Evolutionary conservation across 2,888 invertebrate genomes (phyloP).

Genomic region (Lasioglossum morio): DNA sequence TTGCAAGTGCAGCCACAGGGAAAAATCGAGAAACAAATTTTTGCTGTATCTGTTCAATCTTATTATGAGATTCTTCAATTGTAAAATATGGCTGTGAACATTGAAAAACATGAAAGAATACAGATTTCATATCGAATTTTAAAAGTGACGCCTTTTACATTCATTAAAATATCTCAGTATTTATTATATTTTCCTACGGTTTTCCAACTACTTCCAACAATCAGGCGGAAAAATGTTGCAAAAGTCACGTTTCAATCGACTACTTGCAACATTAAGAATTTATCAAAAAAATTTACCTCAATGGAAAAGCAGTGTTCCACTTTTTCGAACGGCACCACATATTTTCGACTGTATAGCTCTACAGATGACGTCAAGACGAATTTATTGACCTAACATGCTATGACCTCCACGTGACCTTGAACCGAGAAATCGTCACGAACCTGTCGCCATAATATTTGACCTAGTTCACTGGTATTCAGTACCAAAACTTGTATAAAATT

Average conservation of each 20-base stretch:
- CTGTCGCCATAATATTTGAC: not conserved
- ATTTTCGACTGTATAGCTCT: not conserved
- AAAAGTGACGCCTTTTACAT: too few relatives aligned
- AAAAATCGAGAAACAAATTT: not conserved
- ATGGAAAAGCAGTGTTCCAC: not conserved
- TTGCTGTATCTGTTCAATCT: not conserved
- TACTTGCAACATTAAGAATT: not conserved
- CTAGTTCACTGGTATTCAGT: not conserved
- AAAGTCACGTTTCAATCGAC: not conserved
- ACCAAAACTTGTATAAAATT: not conserved
- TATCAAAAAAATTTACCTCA: not conserved
- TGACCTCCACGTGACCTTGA: not conserved
- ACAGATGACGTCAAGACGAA: not conserved
- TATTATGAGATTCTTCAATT: not conserved
- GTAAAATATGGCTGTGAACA: not conserved
- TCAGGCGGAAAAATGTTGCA: not conserved
- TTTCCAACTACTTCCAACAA: not conserved
- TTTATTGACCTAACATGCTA: not conserved
- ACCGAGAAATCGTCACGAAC: not conserved
- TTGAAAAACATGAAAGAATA: not conserved
- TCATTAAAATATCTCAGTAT: too few relatives aligned
- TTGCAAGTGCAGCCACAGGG: not conserved
- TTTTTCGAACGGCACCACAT: not conserved
- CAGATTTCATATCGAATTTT: too few relatives aligned
- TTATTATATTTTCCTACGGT: not conserved